Base-by-base conservation (phyloP, 2,797 vertebrate species). In the Hipposideros larvatus region DNA sequence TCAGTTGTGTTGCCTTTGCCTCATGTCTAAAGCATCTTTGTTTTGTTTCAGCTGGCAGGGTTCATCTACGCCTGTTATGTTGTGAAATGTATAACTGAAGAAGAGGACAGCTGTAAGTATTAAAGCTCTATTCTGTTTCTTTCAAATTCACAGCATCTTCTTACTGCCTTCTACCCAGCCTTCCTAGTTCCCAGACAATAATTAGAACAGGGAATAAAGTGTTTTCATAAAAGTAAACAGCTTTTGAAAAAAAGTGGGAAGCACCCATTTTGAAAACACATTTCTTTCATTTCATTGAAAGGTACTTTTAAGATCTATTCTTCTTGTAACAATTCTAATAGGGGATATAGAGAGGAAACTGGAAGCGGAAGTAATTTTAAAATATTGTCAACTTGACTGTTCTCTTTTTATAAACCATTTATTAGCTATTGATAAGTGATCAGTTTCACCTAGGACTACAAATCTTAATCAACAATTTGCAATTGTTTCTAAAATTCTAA, bases 41-140 rank as follows among this genome's bases (percentile, higher is more conserved):
- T 98, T 99, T 98, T 97, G 98, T 99, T 99, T 98, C 98, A 99
- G 99, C 98, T 99, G 98, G 99, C 98, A 98, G 99, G 99, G 96
- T 99, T 99, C 98, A 99, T 99, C 99, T 99, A 99, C 96, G 99
- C 99, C 98, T 99, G 99, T 98, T 99, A 99, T 93, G 99, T 99
- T 98, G 99, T 99, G 99, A 99, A 99, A 99, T 99, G 99, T 98
- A 99, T 99, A 98, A 99, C 99, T 97, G 99, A 99, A 99, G 99
- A 99, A 98, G 99, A 99, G 97, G 99, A 99, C 98, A 99, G 99
- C 99, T 99, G 99, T 99, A 99, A 99, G 99, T 99, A 99, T 96
- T 96, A 98, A 98, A 98, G 90, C 94, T 98, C 97, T 97, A 82
- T 97, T 98, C 97, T 88, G 55, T 84, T 91, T 91, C 97, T 95